A percentile compares a stretch with the other conserved stretches of the same genome.
Evolutionary conservation across 2,797 vertebrate genomes (phyloP).

Genomic region (Pygocentrus nattereri): DNA sequence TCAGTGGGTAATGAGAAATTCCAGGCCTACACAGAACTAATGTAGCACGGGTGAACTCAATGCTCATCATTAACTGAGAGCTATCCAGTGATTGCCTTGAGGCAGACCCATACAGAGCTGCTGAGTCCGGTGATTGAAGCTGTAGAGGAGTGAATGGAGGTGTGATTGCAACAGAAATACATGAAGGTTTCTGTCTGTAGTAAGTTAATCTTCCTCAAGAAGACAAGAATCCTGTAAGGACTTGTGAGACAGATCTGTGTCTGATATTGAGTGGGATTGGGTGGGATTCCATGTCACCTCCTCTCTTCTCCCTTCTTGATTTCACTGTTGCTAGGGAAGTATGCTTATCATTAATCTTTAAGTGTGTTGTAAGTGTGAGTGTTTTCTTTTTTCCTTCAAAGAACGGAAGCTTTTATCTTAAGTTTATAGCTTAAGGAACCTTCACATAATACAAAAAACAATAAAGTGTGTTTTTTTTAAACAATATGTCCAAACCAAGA

Average conservation of each 20-base stretch:
- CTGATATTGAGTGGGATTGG: neutral
- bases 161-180: neutral
- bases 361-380: conserved; percentile 29
- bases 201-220: neutral
- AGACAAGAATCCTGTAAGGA: neutral
- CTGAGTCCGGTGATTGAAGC: neutral
- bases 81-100: neutral
- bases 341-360: conserved; percentile 33
- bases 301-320: neutral
- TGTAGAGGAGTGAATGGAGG: neutral
- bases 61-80: neutral
- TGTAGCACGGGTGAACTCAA: neutral
- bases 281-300: conserved; percentile 24
- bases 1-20: too few species aligned
- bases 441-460: too few species aligned
- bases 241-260: neutral
- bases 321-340: conserved; percentile 46
- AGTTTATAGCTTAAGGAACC: too few species aligned
- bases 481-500: too few species aligned
- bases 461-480: too few species aligned
- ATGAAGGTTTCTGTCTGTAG: too few species aligned
- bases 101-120: neutral
- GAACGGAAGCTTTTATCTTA: neutral
- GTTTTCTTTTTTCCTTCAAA: conserved; percentile 8
- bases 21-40: too few species aligned